phyloP scores from a whole-genome alignment of 1,140 invertebrate species.

The Saccostrea glomerata region DNA sequence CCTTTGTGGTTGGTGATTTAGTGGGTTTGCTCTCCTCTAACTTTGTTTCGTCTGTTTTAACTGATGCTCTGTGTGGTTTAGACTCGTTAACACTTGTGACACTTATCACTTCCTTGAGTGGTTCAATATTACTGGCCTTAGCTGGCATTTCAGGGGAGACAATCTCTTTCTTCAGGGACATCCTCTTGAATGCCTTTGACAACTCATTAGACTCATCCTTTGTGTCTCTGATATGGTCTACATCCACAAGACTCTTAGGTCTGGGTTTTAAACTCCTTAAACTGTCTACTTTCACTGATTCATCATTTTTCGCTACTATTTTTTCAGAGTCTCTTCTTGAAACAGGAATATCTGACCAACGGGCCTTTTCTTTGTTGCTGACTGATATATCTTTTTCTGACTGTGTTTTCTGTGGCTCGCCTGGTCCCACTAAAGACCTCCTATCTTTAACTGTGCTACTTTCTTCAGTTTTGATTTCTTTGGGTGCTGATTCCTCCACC shows the following conservation, averaged over 20 bases:
- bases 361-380: neutral
- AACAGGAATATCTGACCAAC: neutral
- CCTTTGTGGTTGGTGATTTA: slow-evolving; percentile 25
- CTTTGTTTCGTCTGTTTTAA: slow-evolving; percentile 26
- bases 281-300: slow-evolving; percentile 20
- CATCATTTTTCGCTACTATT: slow-evolving; percentile 30
- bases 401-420: neutral
- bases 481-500: neutral
- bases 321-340: neutral
- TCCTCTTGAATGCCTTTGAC: slow-evolving; percentile 64
- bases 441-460: neutral
- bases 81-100: neutral
- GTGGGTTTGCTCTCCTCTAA: slow-evolving; percentile 33
- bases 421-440: neutral
- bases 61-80: neutral
- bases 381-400: neutral
- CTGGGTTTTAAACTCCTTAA: neutral
- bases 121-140: neutral
- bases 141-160: slow-evolving; percentile 3
- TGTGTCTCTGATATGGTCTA: slow-evolving; percentile 13
- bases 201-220: slow-evolving; percentile 56
- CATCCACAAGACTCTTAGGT: slow-evolving; percentile 54
- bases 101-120: slow-evolving; percentile 39
- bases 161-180: slow-evolving; percentile 49
- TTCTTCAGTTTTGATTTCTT: neutral